Evolutionary conservation across 2,113 vertebrate species (phyloP).

Genomic region (Amia ocellicauda): DNA sequence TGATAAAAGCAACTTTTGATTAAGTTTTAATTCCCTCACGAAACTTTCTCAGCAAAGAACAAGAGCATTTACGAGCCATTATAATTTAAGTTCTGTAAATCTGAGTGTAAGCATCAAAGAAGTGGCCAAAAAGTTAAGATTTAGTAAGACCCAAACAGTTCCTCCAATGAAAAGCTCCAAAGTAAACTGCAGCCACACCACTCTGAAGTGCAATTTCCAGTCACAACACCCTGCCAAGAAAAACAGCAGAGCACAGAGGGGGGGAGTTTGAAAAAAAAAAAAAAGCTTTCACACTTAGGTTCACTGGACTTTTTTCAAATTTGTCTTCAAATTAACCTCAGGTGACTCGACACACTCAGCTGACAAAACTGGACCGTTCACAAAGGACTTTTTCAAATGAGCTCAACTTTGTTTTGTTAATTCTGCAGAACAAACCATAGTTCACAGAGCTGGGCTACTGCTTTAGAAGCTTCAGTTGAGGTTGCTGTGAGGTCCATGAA

Average conservation of each 20-base stretch:
- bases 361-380: no score
- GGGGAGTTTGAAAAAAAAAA: slow-evolving; percentile 2
- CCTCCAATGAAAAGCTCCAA: slow-evolving; percentile 49
- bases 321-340: no score
- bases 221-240: slow-evolving; percentile 45
- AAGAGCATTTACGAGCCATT: slow-evolving; percentile 18
- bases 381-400: no score
- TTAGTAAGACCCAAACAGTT: slow-evolving; percentile 58
- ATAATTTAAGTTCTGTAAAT: slow-evolving; percentile 10
- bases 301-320: background rate
- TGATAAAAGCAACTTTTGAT: no score
- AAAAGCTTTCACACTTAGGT: background rate
- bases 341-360: no score
- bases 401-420: no score
- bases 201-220: slow-evolving; percentile 64
- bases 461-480: no score
- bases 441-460: no score
- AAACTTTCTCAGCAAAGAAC: slow-evolving; percentile 21
- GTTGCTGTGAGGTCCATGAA: no score
- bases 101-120: slow-evolving; percentile 9
- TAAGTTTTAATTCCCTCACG: background rate
- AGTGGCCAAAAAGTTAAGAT: slow-evolving; percentile 25
- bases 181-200: slow-evolving; percentile 45
- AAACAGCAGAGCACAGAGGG: slow-evolving; percentile 36
- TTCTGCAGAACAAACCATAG: no score